These are phyloP conservation scores for Drosophila melanocephala DNA, from an alignment of 2,888 invertebrate genomes.

Conservation along the genomic window DNA sequence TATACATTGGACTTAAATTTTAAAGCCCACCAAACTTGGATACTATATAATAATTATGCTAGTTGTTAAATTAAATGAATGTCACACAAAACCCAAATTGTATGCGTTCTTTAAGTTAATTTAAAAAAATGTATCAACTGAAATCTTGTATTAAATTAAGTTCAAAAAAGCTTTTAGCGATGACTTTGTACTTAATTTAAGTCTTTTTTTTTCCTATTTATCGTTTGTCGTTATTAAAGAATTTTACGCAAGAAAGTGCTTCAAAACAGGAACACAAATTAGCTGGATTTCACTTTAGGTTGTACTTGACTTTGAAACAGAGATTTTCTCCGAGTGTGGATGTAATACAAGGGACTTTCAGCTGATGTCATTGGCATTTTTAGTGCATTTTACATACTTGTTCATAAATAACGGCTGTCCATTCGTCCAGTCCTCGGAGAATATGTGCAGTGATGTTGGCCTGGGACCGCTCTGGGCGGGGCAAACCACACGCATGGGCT, in stretches of 20 bases:
- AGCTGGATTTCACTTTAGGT: neutral
- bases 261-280: neutral
- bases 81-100: neutral
- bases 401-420: conserved; percentile 84
- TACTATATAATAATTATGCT: neutral
- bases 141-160: neutral
- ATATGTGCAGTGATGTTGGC: conserved; percentile 90
- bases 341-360: neutral
- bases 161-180: too few relatives aligned
- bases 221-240: neutral
- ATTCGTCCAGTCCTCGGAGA: conserved; percentile 91
- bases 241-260: neutral
- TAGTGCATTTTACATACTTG: conserved; percentile 81
- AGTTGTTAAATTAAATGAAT: neutral
- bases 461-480: conserved; percentile 89
- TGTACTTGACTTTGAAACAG: neutral
- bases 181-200: neutral
- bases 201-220: neutral
- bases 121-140: neutral
- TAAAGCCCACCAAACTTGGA: neutral
- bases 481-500: conserved; percentile 89
- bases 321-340: neutral
- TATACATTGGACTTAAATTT: neutral
- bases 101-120: neutral
- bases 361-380: neutral